Percentiles rank a stretch among this genome's conserved stretches.
Evolutionary conservation across 1,140 invertebrate species (phyloP).

Genomic region (Drosophila orosa): DNA sequence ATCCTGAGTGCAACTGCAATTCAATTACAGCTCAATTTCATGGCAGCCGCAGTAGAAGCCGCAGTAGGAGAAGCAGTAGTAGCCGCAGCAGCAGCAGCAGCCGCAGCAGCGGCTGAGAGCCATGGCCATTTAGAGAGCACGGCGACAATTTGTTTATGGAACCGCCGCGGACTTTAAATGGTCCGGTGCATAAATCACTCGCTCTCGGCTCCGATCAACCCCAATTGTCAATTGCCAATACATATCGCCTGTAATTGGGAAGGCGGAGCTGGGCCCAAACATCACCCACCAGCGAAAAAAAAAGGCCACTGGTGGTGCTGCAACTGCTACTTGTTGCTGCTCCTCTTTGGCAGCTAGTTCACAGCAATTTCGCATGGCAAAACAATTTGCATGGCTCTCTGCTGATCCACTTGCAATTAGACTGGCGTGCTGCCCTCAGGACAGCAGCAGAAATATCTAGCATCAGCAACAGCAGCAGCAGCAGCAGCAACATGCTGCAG

Average conservation of each 20-base stretch:
- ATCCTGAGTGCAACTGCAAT: slow-evolving; percentile 69
- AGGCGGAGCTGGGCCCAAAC: slow-evolving; percentile 43
- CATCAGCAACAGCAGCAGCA: slow-evolving; percentile 13
- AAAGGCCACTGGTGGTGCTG: not conserved
- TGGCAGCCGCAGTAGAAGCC: slow-evolving; percentile 30
- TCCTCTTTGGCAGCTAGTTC: slow-evolving; percentile 27
- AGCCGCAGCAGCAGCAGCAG: slow-evolving; percentile 31
- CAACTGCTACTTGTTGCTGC: not conserved
- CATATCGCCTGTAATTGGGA: slow-evolving; percentile 64
- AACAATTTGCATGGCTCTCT: slow-evolving; percentile 55
- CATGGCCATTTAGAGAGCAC: slow-evolving; percentile 73
- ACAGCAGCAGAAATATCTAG: slow-evolving; percentile 17
- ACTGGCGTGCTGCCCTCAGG: slow-evolving; percentile 65
- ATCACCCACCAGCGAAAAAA: slow-evolving; percentile 29
- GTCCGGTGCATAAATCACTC: slow-evolving; percentile 75
- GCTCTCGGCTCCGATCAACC: slow-evolving; percentile 52
- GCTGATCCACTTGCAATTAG: slow-evolving; percentile 77
- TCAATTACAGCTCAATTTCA: slow-evolving; percentile 83
- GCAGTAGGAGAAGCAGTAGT: slow-evolving; percentile 22
- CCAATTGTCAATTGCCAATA: slow-evolving; percentile 72
- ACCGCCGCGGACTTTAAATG: slow-evolving; percentile 78
- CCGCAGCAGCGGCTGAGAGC: slow-evolving; percentile 33
- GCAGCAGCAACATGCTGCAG: slow-evolving; percentile 66
- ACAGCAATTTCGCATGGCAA: slow-evolving; percentile 34
- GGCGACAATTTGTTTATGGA: slow-evolving; percentile 83